These are phyloP conservation scores for Siniperca obscura DNA, from an alignment of 2,797 vertebrate genomes.

Conservation along the genomic window DNA sequence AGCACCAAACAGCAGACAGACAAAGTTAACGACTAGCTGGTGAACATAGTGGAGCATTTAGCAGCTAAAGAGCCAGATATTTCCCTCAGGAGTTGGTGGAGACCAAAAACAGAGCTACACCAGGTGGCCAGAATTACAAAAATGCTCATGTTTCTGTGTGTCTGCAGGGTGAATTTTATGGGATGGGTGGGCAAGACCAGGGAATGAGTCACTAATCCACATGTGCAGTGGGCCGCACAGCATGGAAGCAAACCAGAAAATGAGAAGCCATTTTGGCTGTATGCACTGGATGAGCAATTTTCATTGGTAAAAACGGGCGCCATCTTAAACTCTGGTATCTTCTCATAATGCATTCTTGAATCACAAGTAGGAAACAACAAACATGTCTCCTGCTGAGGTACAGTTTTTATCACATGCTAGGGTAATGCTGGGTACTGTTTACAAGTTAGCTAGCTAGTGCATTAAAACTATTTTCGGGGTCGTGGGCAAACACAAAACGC, in stretches of 20 bases:
- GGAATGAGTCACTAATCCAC: slow-evolving; percentile 13
- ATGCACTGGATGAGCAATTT: neutral
- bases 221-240: neutral
- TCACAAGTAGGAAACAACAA: neutral
- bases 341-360: neutral
- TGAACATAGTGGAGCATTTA: neutral
- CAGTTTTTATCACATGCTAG: neutral
- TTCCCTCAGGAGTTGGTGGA: neutral
- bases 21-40: neutral
- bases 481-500: neutral
- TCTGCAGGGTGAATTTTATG: neutral
- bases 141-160: neutral
- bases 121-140: neutral
- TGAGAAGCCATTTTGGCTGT: neutral
- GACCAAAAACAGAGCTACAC: neutral
- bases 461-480: neutral
- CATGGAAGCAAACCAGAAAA: neutral
- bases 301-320: neutral
- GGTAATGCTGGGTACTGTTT: too few relatives aligned
- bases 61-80: neutral
- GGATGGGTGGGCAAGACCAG: neutral
- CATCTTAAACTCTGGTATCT: neutral
- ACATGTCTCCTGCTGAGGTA: neutral
- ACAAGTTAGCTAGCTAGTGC: neutral
- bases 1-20: neutral